These are phyloP conservation scores for Microctenopoma lineatum DNA, from an alignment of 2,797 vertebrate species.

Conservation along the genomic window DNA sequence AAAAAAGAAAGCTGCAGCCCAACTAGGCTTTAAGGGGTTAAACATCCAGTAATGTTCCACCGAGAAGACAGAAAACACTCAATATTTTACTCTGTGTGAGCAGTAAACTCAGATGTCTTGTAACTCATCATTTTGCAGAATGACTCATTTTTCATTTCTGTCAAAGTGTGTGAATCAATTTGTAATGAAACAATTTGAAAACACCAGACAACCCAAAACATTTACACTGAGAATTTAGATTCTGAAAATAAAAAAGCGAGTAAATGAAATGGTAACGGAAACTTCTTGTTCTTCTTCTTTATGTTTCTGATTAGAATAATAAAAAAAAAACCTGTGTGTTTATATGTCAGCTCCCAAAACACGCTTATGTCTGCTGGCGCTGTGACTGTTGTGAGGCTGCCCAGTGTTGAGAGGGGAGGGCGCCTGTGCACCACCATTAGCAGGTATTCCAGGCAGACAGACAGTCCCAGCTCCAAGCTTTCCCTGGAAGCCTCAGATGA, in stretches of 20 bases:
- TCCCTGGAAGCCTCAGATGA: constrained; percentile 69
- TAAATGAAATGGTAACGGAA: no score
- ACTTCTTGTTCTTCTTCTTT: no score
- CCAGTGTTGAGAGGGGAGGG: background rate
- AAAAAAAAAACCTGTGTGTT: background rate
- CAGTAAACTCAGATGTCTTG: background rate
- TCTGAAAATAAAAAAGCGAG: no score
- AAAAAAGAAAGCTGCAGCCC: no score
- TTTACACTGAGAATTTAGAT: background rate
- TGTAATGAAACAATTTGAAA: background rate
- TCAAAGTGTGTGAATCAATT: background rate
- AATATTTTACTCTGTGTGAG: no score
- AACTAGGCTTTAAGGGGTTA: no score
- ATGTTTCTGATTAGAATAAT: background rate
- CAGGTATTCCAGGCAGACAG: constrained; percentile 68
- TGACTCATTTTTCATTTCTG: background rate
- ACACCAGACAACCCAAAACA: background rate
- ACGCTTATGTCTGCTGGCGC: constrained; percentile 15
- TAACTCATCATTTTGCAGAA: background rate
- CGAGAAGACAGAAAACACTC: background rate
- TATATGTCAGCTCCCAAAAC: constrained; percentile 13
- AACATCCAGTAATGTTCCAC: no score
- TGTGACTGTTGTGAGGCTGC: constrained; percentile 15
- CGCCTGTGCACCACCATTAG: constrained; percentile 46
- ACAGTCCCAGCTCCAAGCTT: constrained; percentile 67